A percentile compares a stretch with the other conserved stretches of the same genome.
Evolutionary conservation across 1,140 invertebrate species (phyloP).

Genomic region (Protaetia brevitarsis): DNA sequence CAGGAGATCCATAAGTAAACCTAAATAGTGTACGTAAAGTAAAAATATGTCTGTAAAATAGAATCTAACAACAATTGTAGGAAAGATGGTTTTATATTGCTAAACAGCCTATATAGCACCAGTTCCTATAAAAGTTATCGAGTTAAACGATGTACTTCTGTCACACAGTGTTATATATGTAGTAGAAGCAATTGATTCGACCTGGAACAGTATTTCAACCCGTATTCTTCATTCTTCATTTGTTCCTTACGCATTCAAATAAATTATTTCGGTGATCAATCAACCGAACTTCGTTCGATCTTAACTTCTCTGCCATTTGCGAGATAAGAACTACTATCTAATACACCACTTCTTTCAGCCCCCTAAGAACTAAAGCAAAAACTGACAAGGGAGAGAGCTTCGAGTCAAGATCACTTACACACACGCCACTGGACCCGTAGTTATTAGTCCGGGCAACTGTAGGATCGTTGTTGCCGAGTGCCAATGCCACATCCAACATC

Average conservation of each 20-base stretch:
- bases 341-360: not conserved
- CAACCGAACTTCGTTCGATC: not conserved
- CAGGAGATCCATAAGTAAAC: too few relatives aligned
- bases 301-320: conserved; percentile 10
- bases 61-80: too few relatives aligned
- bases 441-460: conserved; percentile 2
- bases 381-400: conserved; percentile 10
- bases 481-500: not conserved
- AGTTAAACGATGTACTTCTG: too few relatives aligned
- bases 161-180: too few relatives aligned
- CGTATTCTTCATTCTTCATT: not conserved
- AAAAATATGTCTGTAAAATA: too few relatives aligned
- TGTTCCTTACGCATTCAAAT: conserved; percentile 1
- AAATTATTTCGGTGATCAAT: conserved; percentile 13
- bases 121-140: too few relatives aligned
- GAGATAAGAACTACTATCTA: conserved; percentile 14
- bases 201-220: not conserved
- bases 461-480: not conserved
- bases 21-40: not conserved
- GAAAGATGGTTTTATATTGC: too few relatives aligned
- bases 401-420: conserved; percentile 17
- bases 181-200: not conserved
- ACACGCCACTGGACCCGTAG: not conserved
- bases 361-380: not conserved
- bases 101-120: too few relatives aligned